Evolutionary conservation across 2,113 vertebrate genomes (phyloP).

Genomic region (Nanorana parkeri): DNA sequence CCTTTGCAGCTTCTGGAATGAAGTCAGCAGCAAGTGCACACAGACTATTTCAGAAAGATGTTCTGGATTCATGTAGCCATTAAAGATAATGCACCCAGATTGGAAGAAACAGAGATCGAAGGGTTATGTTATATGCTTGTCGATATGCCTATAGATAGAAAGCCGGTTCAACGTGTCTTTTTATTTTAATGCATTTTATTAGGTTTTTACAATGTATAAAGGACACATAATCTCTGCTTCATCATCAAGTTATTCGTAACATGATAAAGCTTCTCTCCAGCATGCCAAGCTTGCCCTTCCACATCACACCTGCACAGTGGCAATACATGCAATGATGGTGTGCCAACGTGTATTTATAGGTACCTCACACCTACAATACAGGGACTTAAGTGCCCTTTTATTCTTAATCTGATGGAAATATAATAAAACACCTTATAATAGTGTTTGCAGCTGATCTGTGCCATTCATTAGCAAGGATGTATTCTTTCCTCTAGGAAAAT

Average conservation of each 20-base stretch:
- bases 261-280: no score
- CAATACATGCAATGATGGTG: neutral
- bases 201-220: neutral
- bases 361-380: neutral
- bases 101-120: no score
- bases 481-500: neutral
- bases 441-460: neutral
- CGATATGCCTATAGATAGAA: no score
- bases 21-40: slow-evolving; percentile 30
- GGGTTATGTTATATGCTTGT: no score
- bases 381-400: no score
- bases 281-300: neutral
- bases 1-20: neutral
- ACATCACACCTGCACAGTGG: neutral
- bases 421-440: neutral
- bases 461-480: slow-evolving; percentile 5
- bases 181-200: no score
- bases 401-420: neutral
- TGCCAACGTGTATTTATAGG: neutral
- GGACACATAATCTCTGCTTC: neutral
- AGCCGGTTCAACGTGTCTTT: no score
- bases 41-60: neutral
- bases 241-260: neutral
- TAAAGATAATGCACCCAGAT: no score
- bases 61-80: neutral